A percentile compares a stretch with the other conserved stretches of the same genome.
phyloP scores from a whole-genome alignment of 2,888 invertebrate genomes.

The Pomacea canaliculata region DNA sequence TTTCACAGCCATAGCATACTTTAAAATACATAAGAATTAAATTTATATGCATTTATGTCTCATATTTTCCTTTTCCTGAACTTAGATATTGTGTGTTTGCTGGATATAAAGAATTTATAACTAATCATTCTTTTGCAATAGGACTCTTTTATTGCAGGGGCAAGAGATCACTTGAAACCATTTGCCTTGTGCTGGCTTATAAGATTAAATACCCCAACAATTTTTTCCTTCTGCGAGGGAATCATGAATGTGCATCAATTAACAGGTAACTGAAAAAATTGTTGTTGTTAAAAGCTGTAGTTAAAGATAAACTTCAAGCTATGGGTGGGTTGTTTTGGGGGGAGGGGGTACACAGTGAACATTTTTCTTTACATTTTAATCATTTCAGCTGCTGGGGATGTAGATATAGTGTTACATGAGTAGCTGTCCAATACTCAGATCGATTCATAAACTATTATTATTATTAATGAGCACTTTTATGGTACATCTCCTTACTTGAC shows the following conservation, averaged over 20 bases:
- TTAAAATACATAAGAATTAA: too few relatives aligned
- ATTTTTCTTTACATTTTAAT: not conserved
- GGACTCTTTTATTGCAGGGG: constrained; percentile 66
- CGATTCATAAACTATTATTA: too few relatives aligned
- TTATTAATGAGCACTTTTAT: too few relatives aligned
- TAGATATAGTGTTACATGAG: not conserved
- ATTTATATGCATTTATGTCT: not conserved
- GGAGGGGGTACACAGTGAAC: not conserved
- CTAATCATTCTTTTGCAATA: too few relatives aligned
- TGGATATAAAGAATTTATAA: too few relatives aligned
- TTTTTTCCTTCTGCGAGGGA: constrained; percentile 73
- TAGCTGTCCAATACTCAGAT: too few relatives aligned
- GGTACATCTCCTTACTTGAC: too few relatives aligned
- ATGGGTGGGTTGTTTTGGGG: too few relatives aligned
- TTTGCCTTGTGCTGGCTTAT: constrained; percentile 72
- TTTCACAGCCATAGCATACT: too few relatives aligned
- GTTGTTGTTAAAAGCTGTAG: not conserved
- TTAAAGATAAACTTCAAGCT: not conserved
- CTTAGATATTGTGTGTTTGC: too few relatives aligned
- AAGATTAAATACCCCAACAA: constrained; percentile 75
- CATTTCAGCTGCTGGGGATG: not conserved
- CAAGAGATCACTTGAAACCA: constrained; percentile 72
- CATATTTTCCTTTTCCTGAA: too few relatives aligned
- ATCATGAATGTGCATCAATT: constrained; percentile 74
- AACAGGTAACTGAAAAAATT: constrained; percentile 70